phyloP scores from a whole-genome alignment of 2,888 invertebrate species.

The Luperina nickerlii region DNA sequence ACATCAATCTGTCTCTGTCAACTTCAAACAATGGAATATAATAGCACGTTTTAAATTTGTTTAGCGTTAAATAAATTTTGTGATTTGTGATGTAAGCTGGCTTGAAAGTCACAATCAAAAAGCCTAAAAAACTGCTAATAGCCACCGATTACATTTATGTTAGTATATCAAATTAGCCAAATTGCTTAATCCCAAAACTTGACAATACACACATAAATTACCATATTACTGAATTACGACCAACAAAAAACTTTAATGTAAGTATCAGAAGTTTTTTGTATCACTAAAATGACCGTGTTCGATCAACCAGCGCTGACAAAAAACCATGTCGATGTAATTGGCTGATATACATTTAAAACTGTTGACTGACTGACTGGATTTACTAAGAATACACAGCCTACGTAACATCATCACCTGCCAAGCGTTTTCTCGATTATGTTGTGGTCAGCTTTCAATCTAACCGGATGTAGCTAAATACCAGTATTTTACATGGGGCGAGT shows the following conservation, averaged over 20 bases:
- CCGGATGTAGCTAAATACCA: background rate
- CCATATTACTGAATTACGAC: constrained; percentile 24
- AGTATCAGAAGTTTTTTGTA: constrained; percentile 52
- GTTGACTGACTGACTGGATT: constrained; percentile 10
- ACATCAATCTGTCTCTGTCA: background rate
- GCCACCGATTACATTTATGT: constrained; percentile 14
- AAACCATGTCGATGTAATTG: constrained; percentile 37
- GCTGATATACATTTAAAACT: constrained; percentile 11
- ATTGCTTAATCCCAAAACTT: constrained; percentile 39
- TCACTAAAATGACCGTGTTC: constrained; percentile 39
- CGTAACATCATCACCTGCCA: background rate
- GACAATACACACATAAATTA: constrained; percentile 45
- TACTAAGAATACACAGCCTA: background rate
- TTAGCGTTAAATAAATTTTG: too few relatives aligned
- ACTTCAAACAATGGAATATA: background rate
- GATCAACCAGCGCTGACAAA: constrained; percentile 45
- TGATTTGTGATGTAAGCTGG: too few relatives aligned
- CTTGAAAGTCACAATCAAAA: background rate
- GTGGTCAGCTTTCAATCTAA: background rate
- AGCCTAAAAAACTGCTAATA: background rate
- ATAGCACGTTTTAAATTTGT: background rate
- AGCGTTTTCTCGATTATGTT: background rate
- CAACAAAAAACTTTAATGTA: constrained; percentile 33
- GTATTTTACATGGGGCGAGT: background rate
- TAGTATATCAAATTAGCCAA: constrained; percentile 38